A percentile compares a stretch with the other conserved stretches of the same genome.
Conservation (phyloP, 2,888 invertebrate species). For the Tetragonisca angustula region DNA sequence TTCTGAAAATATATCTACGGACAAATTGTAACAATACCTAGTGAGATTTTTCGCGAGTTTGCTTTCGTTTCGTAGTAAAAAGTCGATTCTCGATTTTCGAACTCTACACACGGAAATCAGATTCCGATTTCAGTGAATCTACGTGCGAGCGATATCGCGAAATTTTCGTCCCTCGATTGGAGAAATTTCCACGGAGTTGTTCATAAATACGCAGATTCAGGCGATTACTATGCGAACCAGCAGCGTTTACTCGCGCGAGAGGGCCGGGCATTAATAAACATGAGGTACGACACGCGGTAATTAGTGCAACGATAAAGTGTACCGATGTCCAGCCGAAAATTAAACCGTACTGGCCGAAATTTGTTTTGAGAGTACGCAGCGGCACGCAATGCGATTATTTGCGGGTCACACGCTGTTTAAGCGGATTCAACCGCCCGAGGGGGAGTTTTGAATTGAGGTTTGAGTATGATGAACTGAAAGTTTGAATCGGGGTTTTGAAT, state of each 20-base stretch:
- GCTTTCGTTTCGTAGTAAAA: too few relatives aligned
- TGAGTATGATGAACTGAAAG: neutral
- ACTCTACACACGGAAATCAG: constrained; percentile 7
- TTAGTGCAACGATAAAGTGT: constrained; percentile 61
- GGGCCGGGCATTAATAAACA: constrained; percentile 60
- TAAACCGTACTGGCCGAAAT: constrained; percentile 51
- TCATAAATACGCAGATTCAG: constrained; percentile 45
- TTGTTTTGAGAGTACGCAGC: constrained; percentile 29
- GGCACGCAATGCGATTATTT: constrained; percentile 18
- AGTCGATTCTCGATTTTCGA: too few relatives aligned
- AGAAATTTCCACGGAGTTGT: neutral
- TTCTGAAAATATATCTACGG: too few relatives aligned
- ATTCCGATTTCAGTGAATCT: neutral
- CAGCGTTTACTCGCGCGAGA: constrained; percentile 39
- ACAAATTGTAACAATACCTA: too few relatives aligned
- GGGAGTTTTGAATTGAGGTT: neutral
- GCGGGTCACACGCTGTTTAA: neutral
- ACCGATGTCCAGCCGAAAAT: constrained; percentile 48
- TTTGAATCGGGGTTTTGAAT: neutral
- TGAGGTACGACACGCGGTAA: constrained; percentile 54
- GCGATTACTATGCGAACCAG: constrained; percentile 53
- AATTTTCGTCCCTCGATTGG: neutral
- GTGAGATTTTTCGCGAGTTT: too few relatives aligned
- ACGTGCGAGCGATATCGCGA: neutral
- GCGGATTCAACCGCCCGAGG: neutral